Evolutionary conservation across 2,797 vertebrate species (phyloP), one percentile per base, ranked within the genome.

Genomic region (Sebastes miniatus): DNA sequence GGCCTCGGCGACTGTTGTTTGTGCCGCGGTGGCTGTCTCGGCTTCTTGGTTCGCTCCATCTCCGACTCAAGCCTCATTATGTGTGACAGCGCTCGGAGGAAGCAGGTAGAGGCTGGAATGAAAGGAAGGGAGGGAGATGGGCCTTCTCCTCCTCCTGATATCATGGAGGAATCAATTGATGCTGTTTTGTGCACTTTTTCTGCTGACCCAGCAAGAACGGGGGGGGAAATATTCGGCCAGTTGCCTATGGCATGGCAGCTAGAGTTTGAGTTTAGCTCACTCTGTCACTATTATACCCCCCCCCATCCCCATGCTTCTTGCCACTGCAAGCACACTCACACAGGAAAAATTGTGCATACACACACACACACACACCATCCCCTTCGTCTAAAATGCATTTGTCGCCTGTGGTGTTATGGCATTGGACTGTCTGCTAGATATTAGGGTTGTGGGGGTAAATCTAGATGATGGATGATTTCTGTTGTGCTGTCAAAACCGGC

Each of bases 91-190:
- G 36, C 77, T 90, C 79, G n/a, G 78, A 87, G 86, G 59, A 84
- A 77, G 82, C 84, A 91, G 92, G 92, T 89, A 76, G 88, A 73
- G 50, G 82, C 76, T 20, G 83, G 73, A 75, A 87, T 83, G 80
- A 88, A 90, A 88, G 87, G 52, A 58, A 78, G 81, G 73, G 65
- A 78, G 73, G 81, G 80, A 88, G 77, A 89, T 80, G 76, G 80
- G 75, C 83, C 85, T 73, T 84, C 83, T 86, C 84, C 83, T 89
- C 80, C 83, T 92, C 90, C 85, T 91, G 93, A 93, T 94, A 95
- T 93, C 93, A 84, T 73, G 84, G 92, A 93, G 92, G 93, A 94
- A 95, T 96, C 93, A 92, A 94, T 91, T 88, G 90, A 86, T 90
- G 90, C 91, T 90, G 90, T 90, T 93, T 89, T 90, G 77, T 93